Base-by-base conservation (phyloP, 2,888 invertebrate species). In the Scaptomyza polygonia region DNA sequence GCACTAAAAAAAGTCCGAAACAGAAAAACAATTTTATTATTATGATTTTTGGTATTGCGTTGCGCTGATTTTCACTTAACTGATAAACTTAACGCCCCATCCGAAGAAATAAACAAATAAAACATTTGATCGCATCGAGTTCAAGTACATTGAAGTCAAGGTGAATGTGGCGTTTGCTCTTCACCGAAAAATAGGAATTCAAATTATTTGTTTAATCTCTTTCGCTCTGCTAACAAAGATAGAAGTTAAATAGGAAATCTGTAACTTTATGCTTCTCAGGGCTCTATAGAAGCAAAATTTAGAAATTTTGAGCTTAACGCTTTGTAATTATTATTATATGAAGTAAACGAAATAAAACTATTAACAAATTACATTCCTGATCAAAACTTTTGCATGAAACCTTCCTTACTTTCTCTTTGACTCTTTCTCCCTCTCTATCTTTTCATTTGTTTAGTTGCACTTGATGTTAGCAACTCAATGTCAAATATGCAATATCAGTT, bases 11-110 rank as follows among this genome's bases (percentile, higher is more conserved):
- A 25, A 25, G 25, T 25, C 0, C 3, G 4, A 21, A 21, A 21
- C 1, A 21, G 16, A 36, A 36, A 36, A 14, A 88, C 72, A 72
- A 76, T 85, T 85, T 85, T 88, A 86, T 86, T 83, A 80, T 83
- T 86, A 83, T 76, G 69, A 79, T 80, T 79, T 78, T 59, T 47
- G 18, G 58, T 58, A 63, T 73, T 56, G 39, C 30, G 61, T 61
- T 65, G 66, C 61, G 85, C 69, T 67, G 83, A 84, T 84, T 84
- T 84, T 86, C 58, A 72, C 78, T 80, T 68, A 69, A 75, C 80
- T 86, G 84, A 88, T 86, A 88, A 84, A 83, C 68, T 80, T 80
- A 77, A 80, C 81, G 81, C 78, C 66, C 67, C 52, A 51, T 45
- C 49, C 65, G 47, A 49, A 53, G 34, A 55, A 56, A 39, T 16